phyloP scores from a whole-genome alignment of 2,113 vertebrate genomes.

The Hippocampus abdominalis region DNA sequence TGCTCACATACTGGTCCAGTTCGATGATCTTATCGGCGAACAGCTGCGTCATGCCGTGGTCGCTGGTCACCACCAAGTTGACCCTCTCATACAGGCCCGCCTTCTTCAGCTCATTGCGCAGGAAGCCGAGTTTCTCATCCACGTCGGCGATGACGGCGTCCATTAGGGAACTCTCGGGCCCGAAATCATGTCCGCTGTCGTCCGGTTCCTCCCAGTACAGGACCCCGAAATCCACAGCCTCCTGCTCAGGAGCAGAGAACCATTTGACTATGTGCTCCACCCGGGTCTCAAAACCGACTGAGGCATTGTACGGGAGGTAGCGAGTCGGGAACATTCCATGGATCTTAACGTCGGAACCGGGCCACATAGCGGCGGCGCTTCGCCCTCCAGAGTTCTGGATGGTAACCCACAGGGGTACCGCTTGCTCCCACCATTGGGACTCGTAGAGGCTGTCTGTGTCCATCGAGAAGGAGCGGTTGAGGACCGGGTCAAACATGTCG shows the following conservation, averaged over 20 bases:
- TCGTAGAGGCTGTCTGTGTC: constrained; percentile 74
- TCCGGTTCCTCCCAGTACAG: constrained; percentile 93
- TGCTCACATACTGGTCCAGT: constrained; percentile 80
- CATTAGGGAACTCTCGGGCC: constrained; percentile 82
- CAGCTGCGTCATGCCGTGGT: constrained; percentile 87
- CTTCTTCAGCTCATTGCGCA: constrained; percentile 77
- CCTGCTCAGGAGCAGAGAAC: constrained; percentile 76
- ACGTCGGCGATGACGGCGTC: constrained; percentile 74
- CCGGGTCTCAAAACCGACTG: constrained; percentile 78
- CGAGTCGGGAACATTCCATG: constrained; percentile 72
- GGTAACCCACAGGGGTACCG: constrained; percentile 84
- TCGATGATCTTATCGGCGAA: constrained; percentile 81
- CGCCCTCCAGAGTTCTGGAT: constrained; percentile 80
- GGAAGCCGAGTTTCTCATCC: constrained; percentile 83
- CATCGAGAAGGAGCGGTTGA: constrained; percentile 83
- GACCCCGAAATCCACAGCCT: constrained; percentile 82
- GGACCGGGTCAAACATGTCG: constrained; percentile 83
- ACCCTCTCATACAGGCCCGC: constrained; percentile 74
- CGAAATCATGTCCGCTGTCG: constrained; percentile 78
- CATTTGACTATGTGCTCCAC: constrained; percentile 79
- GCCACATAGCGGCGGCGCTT: constrained; percentile 90
- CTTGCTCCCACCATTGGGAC: constrained; percentile 86
- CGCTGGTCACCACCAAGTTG: constrained; percentile 88
- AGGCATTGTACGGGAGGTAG: constrained; percentile 81
- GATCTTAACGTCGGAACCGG: constrained; percentile 86